Percentiles rank a stretch among this genome's conserved stretches.
Evolutionary conservation across 2,888 invertebrate species (phyloP).

Genomic region (Pandemis corylana): DNA sequence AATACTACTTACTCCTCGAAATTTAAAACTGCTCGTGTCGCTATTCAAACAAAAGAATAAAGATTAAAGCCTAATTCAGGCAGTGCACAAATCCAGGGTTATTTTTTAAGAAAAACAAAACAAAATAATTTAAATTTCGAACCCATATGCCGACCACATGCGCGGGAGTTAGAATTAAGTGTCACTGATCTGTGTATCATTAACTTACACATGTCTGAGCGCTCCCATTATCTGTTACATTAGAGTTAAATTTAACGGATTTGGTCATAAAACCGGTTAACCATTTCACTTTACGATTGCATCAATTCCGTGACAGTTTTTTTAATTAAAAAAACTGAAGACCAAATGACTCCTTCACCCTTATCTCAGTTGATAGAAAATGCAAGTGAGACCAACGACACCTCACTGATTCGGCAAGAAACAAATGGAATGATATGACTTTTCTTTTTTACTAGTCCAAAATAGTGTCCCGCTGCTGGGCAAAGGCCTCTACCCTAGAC

Average conservation of each 20-base stretch:
- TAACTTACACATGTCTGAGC: constrained; percentile 22
- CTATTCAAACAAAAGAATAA: neutral
- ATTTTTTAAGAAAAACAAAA: constrained; percentile 10
- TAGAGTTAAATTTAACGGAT: constrained; percentile 38
- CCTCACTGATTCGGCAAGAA: no score
- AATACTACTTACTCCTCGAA: no score
- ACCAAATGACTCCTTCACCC: no score
- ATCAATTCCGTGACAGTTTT: neutral
- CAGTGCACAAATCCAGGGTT: constrained; percentile 23
- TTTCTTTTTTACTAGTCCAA: no score
- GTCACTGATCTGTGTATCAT: constrained; percentile 29
- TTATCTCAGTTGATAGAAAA: no score
- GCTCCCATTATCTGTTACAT: constrained; percentile 33
- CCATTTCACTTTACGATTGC: neutral
- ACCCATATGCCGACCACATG: constrained; percentile 38
- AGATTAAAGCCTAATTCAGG: constrained; percentile 18
- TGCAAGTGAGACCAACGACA: no score
- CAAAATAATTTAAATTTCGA: constrained; percentile 34
- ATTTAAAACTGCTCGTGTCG: no score
- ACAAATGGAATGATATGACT: no score
- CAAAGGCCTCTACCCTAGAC: no score
- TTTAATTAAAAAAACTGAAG: no score
- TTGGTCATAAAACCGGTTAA: constrained; percentile 26
- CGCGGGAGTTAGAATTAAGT: constrained; percentile 7
- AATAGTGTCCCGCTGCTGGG: no score